These are phyloP conservation scores for Pollenia labialis DNA, from an alignment of 2,888 invertebrate genomes.

Conservation along the genomic window DNA sequence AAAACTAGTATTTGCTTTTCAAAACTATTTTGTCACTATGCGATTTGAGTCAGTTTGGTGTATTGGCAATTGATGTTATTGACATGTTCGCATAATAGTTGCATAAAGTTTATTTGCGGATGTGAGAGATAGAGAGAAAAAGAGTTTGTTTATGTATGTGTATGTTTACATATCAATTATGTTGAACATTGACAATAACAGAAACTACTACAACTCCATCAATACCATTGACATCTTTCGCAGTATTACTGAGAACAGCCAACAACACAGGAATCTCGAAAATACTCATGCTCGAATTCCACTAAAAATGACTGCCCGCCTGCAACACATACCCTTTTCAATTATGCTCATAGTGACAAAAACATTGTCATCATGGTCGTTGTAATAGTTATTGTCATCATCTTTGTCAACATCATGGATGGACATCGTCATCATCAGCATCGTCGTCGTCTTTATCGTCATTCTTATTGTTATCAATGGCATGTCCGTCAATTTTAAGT, in stretches of 20 bases:
- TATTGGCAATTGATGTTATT: conserved; percentile 38
- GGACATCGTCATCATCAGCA: conserved; percentile 31
- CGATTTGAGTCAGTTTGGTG: conserved; percentile 33
- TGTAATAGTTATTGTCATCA: conserved; percentile 34
- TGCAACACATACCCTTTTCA: conserved; percentile 34
- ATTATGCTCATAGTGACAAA: conserved; percentile 60
- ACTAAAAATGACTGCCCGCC: not conserved
- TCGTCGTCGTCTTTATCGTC: conserved; percentile 1
- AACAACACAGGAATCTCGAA: not conserved
- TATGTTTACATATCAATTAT: conserved; percentile 58
- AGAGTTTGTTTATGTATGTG: not conserved
- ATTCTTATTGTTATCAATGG: conserved; percentile 31
- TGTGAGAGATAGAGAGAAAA: too few species aligned
- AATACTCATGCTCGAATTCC: conserved; percentile 13
- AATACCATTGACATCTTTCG: conserved; percentile 31
- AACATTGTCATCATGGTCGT: conserved; percentile 45
- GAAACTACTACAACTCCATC: conserved; percentile 14
- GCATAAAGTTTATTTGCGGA: not conserved
- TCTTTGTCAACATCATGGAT: conserved; percentile 42
- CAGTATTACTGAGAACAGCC: conserved; percentile 21
- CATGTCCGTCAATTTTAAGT: conserved; percentile 61
- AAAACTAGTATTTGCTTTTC: conserved; percentile 25
- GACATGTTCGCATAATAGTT: conserved; percentile 55
- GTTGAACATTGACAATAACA: conserved; percentile 43
- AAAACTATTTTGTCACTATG: conserved; percentile 13